A percentile compares a stretch with the other conserved stretches of the same genome.
phyloP scores from a whole-genome alignment of 2,113 vertebrate species.

The Sturnus vulgaris region DNA sequence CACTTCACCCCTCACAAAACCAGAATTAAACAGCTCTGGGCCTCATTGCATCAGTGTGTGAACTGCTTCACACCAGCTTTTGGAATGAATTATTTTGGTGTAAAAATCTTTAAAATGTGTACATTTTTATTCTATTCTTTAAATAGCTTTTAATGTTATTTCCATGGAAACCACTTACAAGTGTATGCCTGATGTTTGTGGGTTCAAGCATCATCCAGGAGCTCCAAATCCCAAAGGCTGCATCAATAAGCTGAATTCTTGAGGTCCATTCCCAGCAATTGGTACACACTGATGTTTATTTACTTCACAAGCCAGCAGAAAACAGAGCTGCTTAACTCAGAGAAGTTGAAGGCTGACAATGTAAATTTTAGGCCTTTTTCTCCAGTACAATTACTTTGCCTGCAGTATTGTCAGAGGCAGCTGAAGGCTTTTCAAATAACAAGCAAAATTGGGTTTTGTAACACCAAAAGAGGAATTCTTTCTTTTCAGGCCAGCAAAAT shows the following conservation, averaged over 20 bases:
- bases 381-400: not conserved
- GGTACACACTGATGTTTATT: not conserved
- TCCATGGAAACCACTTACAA: conserved; percentile 25
- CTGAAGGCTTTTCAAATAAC: not conserved
- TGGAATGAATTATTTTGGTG: not conserved
- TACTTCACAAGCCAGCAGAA: not conserved
- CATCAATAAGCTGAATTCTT: not conserved
- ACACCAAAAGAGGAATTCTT: not conserved
- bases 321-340: not conserved
- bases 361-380: not conserved
- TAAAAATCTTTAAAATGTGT: not conserved
- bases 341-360: not conserved
- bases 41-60: not conserved
- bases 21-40: not conserved
- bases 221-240: not conserved
- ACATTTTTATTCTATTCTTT: not conserved
- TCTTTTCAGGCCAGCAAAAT: not conserved
- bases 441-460: not conserved
- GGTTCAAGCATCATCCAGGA: not conserved
- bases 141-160: conserved; percentile 1
- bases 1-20: not conserved
- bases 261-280: not conserved
- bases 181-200: not conserved
- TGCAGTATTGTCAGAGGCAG: not conserved
- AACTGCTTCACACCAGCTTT: not conserved